A percentile compares a stretch with the other conserved stretches of the same genome.
Conservation (phyloP, 2,113 vertebrate genomes). For the Connochaetes taurinus region DNA sequence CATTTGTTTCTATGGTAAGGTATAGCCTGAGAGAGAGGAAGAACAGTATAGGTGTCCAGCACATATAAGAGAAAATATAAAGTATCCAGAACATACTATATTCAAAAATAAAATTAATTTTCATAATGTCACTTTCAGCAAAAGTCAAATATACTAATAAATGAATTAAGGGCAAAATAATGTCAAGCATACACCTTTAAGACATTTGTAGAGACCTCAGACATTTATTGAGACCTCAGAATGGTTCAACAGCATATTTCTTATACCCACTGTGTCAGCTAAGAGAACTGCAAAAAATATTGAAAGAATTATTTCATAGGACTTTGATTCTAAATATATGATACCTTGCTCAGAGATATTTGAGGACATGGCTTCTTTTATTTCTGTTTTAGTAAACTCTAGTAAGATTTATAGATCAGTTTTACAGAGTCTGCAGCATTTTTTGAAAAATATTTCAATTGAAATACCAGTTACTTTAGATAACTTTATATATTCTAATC, state of each 20-base stretch:
- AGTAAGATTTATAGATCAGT: background rate
- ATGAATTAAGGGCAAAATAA: background rate
- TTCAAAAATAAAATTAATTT: background rate
- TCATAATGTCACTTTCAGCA: background rate
- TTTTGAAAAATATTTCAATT: background rate
- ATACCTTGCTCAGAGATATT: background rate
- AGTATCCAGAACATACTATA: background rate
- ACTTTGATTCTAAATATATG: background rate
- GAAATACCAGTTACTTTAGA: background rate
- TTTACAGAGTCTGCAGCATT: background rate
- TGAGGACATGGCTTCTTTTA: background rate
- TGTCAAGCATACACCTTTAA: background rate
- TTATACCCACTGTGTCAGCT: background rate
- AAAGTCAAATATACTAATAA: background rate
- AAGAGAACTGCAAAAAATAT: background rate
- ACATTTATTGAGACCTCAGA: background rate
- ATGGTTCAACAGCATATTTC: background rate
- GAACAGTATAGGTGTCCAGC: background rate
- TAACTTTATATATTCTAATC: background rate
- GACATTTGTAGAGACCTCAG: background rate
- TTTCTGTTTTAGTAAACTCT: background rate
- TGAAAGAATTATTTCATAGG: background rate
- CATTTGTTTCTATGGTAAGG: background rate
- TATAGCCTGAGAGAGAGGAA: background rate
- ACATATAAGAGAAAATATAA: background rate